phyloP scores from a whole-genome alignment of 2,113 vertebrate species.

The Propithecus coquereli region DNA sequence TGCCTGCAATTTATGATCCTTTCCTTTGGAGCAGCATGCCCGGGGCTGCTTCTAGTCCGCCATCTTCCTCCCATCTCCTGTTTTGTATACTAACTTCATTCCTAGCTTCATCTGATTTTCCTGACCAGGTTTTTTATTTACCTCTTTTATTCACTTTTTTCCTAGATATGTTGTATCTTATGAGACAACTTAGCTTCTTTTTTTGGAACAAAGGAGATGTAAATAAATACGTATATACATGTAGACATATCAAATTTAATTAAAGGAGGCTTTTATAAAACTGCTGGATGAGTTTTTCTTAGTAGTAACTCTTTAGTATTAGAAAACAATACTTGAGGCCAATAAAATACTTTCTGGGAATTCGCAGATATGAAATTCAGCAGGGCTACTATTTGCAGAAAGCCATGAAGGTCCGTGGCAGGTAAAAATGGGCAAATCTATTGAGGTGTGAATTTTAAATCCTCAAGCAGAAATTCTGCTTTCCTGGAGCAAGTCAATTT shows the following conservation, averaged over 20 bases:
- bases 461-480: background rate
- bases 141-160: background rate
- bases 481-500: background rate
- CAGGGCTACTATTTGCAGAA: background rate
- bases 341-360: background rate
- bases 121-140: background rate
- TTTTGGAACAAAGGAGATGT: background rate
- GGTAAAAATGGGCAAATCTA: background rate
- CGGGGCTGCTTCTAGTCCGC: too few species aligned
- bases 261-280: background rate
- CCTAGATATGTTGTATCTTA: background rate
- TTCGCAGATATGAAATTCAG: background rate
- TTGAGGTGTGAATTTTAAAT: background rate
- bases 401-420: background rate
- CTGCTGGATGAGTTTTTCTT: background rate
- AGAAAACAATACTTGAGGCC: background rate
- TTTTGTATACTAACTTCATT: background rate
- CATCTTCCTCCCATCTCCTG: too few species aligned
- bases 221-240: background rate
- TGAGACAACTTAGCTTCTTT: background rate
- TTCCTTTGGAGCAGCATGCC: too few species aligned
- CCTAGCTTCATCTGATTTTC: background rate
- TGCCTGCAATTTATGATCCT: too few species aligned
- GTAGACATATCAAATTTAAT: background rate
- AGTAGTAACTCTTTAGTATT: background rate